Base-by-base conservation (phyloP, 2,888 invertebrate species). In the Nephrotoma guestfalica region DNA sequence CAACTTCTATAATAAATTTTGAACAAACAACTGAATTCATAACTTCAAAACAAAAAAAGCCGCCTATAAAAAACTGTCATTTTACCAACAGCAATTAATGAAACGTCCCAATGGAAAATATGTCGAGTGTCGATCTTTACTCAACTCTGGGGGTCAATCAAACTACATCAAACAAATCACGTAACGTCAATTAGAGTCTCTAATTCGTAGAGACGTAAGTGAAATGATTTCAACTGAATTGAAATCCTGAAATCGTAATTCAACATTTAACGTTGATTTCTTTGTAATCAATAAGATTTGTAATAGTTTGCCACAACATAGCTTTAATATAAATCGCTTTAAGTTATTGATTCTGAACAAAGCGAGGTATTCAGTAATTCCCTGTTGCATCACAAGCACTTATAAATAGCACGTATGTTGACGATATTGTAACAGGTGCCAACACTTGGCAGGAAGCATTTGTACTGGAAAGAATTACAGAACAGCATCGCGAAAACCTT, bases 371-470 rank as follows among this genome's bases (percentile, higher is more conserved):
- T n/a, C n/a, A n/a, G n/a, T n/a, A n/a, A n/a, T n/a, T n/a, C n/a
- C n/a, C n/a, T n/a, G 13, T 15, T 15, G 15, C 11, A 30, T 30
- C 30, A 30, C 0, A 30, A 30, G 30, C 30, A 30, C 30, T 30
- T 30, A 1, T 30, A 30, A 30, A 30, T 30, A 30, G 2, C 30
- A 30, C 30, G 30, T 30, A 30, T 30, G 30, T 30, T 30, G 30
- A 30, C 30, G 30, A 30, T 30, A 30, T 30, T 30, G 30, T 2
- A 30, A 30, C 30, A 30, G 30, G 30, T 30, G 30, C 0, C 0
- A 2, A 1, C 2, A 2, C 2, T 0, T 0, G 2, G 2, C 0
- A 30, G 0, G 30, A 30, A 0, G 30, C 0, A 30, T 30, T 0
- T 1, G 2, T 30, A 1, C 30, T 30, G 30, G 1, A 30, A 30